Percentiles rank a stretch among this genome's conserved stretches.
phyloP scores from a whole-genome alignment of 2,888 invertebrate species.

The Octodonta nipae region DNA sequence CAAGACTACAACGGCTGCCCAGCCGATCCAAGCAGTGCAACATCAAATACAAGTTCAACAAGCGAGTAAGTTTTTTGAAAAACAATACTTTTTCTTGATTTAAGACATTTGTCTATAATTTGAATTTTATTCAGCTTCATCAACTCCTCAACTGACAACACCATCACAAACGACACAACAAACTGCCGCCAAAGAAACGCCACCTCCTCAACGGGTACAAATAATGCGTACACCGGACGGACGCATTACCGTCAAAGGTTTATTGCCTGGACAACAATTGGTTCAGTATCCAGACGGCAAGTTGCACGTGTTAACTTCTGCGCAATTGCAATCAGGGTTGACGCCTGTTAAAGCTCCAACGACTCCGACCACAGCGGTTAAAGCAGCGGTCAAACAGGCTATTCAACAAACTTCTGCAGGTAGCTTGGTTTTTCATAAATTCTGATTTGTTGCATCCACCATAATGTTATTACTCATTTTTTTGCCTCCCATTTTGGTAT shows the following conservation, averaged over 20 bases:
- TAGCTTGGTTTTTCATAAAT: too few species aligned
- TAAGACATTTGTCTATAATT: too few species aligned
- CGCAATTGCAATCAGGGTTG: constrained; percentile 38
- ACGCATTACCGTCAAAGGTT: constrained; percentile 79
- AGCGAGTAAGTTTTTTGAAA: constrained; percentile 3
- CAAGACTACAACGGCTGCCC: constrained; percentile 34
- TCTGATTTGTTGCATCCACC: too few species aligned
- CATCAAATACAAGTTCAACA: too few species aligned
- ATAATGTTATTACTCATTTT: too few species aligned
- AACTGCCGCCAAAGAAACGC: constrained; percentile 23
- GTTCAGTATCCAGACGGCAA: constrained; percentile 89
- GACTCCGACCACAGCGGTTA: constrained; percentile 12
- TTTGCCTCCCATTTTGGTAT: too few species aligned
- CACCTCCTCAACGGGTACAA: constrained; percentile 65
- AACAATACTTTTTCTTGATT: constrained; percentile 7
- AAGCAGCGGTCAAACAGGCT: constrained; percentile 22
- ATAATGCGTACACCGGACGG: constrained; percentile 83
- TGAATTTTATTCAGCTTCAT: too few species aligned
- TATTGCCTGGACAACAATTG: constrained; percentile 83
- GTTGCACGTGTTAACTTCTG: constrained; percentile 65
- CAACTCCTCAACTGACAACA: constrained; percentile 13
- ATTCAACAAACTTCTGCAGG: constrained; percentile 21
- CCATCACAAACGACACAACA: constrained; percentile 5
- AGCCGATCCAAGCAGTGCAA: constrained; percentile 28
- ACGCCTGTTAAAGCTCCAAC: constrained; percentile 21